Evolutionary conservation across 1,140 invertebrate species (phyloP).

Genomic region (Drosophila eugracilis): DNA sequence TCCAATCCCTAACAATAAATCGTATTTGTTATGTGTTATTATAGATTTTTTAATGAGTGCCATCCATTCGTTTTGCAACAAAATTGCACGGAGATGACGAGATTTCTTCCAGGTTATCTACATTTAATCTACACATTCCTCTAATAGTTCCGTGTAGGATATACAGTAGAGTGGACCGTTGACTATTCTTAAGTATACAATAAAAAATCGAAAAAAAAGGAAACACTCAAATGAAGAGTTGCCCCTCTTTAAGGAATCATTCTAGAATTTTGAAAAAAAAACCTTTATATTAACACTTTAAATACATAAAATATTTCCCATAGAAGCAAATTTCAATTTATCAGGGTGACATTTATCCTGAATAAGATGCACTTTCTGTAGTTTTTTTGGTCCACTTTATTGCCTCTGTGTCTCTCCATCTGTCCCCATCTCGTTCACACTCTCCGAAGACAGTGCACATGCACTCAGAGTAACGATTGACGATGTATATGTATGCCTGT

Average conservation of each 20-base stretch:
- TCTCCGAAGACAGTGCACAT: constrained; percentile 52
- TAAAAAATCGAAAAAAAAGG: too few species aligned
- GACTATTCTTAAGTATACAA: background rate
- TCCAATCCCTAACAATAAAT: background rate
- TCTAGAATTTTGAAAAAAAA: too few species aligned
- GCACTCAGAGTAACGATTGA: constrained; percentile 59
- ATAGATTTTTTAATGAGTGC: constrained; percentile 5
- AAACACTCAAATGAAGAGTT: too few species aligned
- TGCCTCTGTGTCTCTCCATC: background rate
- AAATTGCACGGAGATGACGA: constrained; percentile 2
- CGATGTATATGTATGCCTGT: constrained; percentile 32
- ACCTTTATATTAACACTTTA: too few species aligned
- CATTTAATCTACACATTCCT: background rate
- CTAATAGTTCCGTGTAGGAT: constrained; percentile 2
- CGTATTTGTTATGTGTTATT: background rate
- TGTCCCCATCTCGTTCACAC: background rate
- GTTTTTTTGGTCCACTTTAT: constrained; percentile 30
- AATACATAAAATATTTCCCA: too few species aligned
- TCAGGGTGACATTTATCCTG: too few species aligned
- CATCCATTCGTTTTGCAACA: constrained; percentile 5
- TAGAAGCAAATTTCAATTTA: too few species aligned
- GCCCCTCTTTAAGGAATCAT: too few species aligned
- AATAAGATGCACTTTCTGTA: background rate
- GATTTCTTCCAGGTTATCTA: constrained; percentile 8
- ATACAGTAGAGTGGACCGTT: constrained; percentile 10